Base-by-base conservation (phyloP, 2,113 vertebrate species). In the Phalacrocorax brasilianus region DNA sequence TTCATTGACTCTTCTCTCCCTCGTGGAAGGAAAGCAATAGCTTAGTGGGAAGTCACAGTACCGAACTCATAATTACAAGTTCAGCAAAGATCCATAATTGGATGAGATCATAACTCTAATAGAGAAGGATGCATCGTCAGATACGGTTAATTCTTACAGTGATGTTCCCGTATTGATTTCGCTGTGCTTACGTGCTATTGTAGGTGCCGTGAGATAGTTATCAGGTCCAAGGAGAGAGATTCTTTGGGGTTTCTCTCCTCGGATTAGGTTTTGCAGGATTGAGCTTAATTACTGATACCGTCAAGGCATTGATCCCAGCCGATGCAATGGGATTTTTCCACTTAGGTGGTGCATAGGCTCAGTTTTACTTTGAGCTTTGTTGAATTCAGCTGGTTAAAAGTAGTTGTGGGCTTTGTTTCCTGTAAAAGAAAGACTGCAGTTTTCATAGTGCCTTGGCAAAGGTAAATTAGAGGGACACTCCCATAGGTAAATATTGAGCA, bases 51-150 rank as follows among this genome's bases (percentile, higher is more conserved):
- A 95, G 83, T 88, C 66, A 45, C 75, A 89, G 92, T 56, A 90
- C 68, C 76, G 72, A 94, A 93, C 95, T 95, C 90, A 85, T 94
- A 97, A 96, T 97, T 97, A 84, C n/a, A 3, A 90, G 89, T 95
- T 94, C 91, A 95, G 90, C 78, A 89, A 93, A 91, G 93, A 95
- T 95, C 96, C 88, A 76, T 97, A 97, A 97, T 96, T 97, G 95
- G 95, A 94, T 8, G 4, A 91, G 95, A 83, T 94, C 11, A 90
- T 97, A 85, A 85, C 87, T 97, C 80, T 95, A 96, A 96, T 97
- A 93, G 91, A 95, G 95, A 96, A 75, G 85, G 96, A 95, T 88
- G 79, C 8, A 0, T 93, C 11, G 75, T 96, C 93, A 94, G 94
- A 95, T 91, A 67, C 74, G 13, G 91, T 95, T 95, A 83, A 95